A percentile compares a stretch with the other conserved stretches of the same genome.
Evolutionary conservation across 2,113 vertebrate species (phyloP).

Genomic region (Puma concolor): DNA sequence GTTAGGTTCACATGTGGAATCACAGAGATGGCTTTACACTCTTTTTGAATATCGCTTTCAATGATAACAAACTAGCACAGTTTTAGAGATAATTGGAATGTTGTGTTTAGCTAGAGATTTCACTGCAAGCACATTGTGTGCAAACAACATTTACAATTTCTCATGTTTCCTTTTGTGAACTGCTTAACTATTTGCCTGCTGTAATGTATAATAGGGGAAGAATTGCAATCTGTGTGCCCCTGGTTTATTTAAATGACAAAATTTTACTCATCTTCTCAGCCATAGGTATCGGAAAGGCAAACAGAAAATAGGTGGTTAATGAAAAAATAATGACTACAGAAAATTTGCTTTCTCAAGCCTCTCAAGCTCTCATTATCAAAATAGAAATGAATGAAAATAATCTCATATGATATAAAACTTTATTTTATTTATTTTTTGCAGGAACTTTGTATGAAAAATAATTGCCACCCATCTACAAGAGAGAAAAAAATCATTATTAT

Average conservation of each 20-base stretch:
- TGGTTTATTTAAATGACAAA: conserved; percentile 54
- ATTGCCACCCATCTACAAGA: not conserved
- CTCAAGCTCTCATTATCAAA: conserved; percentile 40
- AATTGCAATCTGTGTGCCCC: conserved; percentile 8
- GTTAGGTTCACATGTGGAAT: conserved; percentile 28
- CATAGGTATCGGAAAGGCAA: conserved; percentile 15
- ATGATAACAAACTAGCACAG: conserved; percentile 40
- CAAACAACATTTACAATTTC: conserved; percentile 66
- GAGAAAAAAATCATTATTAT: not conserved
- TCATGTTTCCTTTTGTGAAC: conserved; percentile 63
- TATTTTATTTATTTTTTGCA: not conserved
- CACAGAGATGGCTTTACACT: not conserved
- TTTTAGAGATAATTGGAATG: conserved; percentile 51
- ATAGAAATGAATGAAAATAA: conserved; percentile 43
- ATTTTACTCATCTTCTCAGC: conserved; percentile 37
- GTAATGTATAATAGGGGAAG: not conserved
- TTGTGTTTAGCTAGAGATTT: conserved; percentile 32
- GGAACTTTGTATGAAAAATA: not conserved
- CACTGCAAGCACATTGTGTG: not conserved
- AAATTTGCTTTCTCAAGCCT: conserved; percentile 18
- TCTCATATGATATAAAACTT: not conserved
- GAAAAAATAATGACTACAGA: conserved; percentile 29
- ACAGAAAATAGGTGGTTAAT: conserved; percentile 54
- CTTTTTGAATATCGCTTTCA: conserved; percentile 34
- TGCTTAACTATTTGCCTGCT: conserved; percentile 61